Evolutionary conservation across 1,140 invertebrate genomes (phyloP).

Genomic region (Aphaenogaster floridana): DNA sequence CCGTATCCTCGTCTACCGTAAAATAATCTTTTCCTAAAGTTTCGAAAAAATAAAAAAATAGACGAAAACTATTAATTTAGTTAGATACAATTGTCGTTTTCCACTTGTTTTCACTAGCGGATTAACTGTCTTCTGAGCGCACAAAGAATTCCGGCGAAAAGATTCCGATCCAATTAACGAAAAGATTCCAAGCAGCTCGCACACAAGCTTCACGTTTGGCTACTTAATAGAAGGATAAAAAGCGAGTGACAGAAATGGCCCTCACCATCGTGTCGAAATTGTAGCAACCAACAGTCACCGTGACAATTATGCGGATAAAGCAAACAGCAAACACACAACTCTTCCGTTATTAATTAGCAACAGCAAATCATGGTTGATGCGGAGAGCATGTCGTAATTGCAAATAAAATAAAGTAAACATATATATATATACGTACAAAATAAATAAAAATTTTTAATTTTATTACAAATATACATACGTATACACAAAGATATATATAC

Average conservation of each 20-base stretch:
- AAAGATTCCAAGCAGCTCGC: background rate
- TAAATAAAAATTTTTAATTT: background rate
- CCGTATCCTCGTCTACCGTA: too few species aligned
- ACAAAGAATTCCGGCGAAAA: background rate
- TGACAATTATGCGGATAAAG: background rate
- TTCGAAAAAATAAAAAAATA: background rate
- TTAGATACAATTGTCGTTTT: background rate
- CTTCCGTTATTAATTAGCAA: constrained; percentile 10
- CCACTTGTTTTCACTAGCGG: background rate
- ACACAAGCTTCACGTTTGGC: background rate
- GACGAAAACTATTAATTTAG: background rate
- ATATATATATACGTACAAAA: background rate
- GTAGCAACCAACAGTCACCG: background rate
- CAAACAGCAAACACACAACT: background rate
- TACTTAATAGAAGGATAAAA: background rate
- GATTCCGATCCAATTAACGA: constrained; percentile 18
- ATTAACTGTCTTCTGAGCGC: background rate
- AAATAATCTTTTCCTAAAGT: background rate
- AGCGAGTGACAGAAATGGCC: background rate
- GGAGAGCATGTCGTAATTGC: background rate
- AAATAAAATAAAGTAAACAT: constrained; percentile 28
- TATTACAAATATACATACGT: background rate
- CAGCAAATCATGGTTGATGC: too few species aligned
- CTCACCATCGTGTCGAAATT: background rate
- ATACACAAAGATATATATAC: background rate